These are phyloP conservation scores for Mus minutoides DNA, from an alignment of 2,797 vertebrate genomes.

Conservation along the genomic window DNA sequence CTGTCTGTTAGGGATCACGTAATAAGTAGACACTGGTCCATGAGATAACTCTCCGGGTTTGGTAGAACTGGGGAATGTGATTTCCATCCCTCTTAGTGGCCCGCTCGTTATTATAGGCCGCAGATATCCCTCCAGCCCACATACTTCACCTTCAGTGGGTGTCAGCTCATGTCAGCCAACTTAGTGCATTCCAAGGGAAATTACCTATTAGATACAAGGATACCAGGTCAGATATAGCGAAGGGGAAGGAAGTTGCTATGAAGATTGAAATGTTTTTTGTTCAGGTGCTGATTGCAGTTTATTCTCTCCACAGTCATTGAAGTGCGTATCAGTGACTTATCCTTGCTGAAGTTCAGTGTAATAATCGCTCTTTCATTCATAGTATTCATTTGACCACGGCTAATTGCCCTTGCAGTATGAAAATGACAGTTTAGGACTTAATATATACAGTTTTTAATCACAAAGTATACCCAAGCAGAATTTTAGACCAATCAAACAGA, in stretches of 20 bases:
- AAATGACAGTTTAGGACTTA: background rate
- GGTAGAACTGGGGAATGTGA: constrained; percentile 44
- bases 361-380: background rate
- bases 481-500: background rate
- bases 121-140: background rate
- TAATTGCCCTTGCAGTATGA: background rate
- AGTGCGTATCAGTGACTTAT: background rate
- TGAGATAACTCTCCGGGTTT: constrained; percentile 3
- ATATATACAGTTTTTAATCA: background rate
- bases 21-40: background rate
- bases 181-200: background rate
- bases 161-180: background rate
- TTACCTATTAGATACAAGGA: background rate
- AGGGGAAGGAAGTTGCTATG: no score
- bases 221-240: background rate
- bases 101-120: background rate
- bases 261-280: background rate
- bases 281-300: background rate
- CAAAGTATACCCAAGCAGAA: background rate
- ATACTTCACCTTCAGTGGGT: no score
- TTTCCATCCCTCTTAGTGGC: background rate
- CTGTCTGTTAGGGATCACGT: background rate
- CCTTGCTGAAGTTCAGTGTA: no score
- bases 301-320: background rate
- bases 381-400: background rate